phyloP scores from a whole-genome alignment of 2,888 invertebrate genomes.

The Sesia bembeciformis region DNA sequence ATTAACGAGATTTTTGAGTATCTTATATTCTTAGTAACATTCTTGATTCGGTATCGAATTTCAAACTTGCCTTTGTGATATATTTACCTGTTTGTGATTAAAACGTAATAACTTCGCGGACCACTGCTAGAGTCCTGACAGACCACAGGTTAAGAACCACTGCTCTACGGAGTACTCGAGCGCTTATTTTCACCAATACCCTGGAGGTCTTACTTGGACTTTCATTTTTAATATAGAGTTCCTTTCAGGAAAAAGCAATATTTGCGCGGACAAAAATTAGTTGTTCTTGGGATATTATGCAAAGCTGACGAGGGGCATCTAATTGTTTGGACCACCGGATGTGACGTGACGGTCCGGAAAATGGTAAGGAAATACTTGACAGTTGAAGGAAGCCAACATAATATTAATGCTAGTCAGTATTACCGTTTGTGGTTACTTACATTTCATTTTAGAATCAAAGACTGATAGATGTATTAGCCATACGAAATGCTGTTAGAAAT shows the following conservation, averaged over 20 bases:
- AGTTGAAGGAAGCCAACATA: too few species aligned
- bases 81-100: too few species aligned
- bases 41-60: too few species aligned
- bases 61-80: too few species aligned
- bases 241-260: conserved; percentile 17
- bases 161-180: not conserved
- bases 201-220: not conserved
- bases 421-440: not conserved
- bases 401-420: conserved; percentile 3
- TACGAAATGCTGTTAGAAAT: too few species aligned
- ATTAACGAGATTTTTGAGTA: too few species aligned
- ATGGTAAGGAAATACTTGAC: conserved; percentile 36
- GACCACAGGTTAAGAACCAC: too few species aligned
- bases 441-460: too few species aligned
- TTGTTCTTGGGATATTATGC: conserved; percentile 31
- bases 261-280: conserved; percentile 34
- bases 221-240: conserved; percentile 4
- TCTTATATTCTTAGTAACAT: too few species aligned
- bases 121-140: too few species aligned
- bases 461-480: too few species aligned
- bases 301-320: conserved; percentile 27
- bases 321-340: conserved; percentile 46
- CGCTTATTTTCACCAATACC: conserved; percentile 7
- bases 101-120: too few species aligned
- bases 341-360: conserved; percentile 38